Conservation (phyloP, 2,797 vertebrate species). For the Neosalanx taihuensis region DNA sequence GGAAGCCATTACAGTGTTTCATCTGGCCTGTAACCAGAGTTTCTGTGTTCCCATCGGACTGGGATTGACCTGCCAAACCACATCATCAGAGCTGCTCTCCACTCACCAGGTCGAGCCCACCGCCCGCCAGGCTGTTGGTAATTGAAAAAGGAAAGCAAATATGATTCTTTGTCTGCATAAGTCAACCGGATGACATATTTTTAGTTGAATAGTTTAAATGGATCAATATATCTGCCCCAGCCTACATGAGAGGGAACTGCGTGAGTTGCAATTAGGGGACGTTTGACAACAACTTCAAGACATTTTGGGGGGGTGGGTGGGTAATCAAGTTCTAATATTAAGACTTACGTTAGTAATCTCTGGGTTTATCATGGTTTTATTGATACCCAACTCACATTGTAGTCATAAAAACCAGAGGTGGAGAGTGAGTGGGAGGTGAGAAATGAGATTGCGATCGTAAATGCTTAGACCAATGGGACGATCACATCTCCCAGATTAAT, state of each 20-base stretch:
- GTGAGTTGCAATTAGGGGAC: background rate
- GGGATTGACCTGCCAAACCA: conserved; percentile 38
- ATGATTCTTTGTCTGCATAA: conserved; percentile 31
- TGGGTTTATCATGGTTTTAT: background rate
- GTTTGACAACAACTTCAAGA: background rate
- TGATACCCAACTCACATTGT: conserved; percentile 14
- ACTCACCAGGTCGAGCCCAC: conserved; percentile 13
- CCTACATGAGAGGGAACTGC: background rate
- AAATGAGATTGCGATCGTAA: background rate
- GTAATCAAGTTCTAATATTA: background rate
- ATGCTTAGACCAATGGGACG: background rate
- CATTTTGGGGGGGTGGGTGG: background rate
- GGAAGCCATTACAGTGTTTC: conserved; percentile 32
- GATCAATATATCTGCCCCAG: background rate
- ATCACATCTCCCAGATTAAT: background rate
- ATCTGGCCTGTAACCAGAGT: conserved; percentile 27
- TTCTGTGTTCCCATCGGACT: conserved; percentile 25
- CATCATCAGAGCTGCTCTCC: conserved; percentile 32
- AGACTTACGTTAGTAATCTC: no score
- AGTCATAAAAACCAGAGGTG: conserved; percentile 7
- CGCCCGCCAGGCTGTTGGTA: conserved; percentile 15
- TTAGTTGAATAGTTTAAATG: background rate
- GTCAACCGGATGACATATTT: conserved; percentile 3
- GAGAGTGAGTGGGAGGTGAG: conserved; percentile 4
- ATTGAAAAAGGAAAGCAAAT: conserved; percentile 44